These are phyloP conservation scores for Heliconius ethilla DNA, from an alignment of 2,888 invertebrate species.

Conservation along the genomic window DNA sequence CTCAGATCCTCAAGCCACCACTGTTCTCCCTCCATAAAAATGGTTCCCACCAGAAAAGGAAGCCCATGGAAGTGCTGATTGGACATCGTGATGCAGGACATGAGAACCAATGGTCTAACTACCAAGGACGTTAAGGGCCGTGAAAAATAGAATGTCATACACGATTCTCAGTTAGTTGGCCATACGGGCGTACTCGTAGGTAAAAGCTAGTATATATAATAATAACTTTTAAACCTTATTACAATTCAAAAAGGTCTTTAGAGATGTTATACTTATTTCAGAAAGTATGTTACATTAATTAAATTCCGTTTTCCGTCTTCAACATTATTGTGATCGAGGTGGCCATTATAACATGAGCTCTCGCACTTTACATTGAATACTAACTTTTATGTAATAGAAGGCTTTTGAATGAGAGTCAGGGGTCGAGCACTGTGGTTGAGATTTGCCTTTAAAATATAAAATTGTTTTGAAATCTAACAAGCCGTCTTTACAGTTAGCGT, in stretches of 20 bases:
- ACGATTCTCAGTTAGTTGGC: too few relatives aligned
- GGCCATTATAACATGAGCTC: conserved; percentile 34
- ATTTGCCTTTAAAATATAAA: conserved; percentile 43
- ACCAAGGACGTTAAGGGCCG: too few relatives aligned
- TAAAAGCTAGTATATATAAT: neutral
- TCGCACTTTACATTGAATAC: conserved; percentile 38
- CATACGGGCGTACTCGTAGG: too few relatives aligned
- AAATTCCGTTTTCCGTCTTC: conserved; percentile 42
- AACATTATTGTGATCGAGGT: conserved; percentile 28
- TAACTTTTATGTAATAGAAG: conserved; percentile 30
- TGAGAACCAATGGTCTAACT: too few relatives aligned
- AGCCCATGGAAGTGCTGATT: too few relatives aligned
- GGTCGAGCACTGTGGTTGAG: conserved; percentile 33
- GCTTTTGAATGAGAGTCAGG: conserved; percentile 34
- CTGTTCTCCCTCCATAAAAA: too few relatives aligned
- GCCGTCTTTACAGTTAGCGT: conserved; percentile 32
- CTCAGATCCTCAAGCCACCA: too few relatives aligned
- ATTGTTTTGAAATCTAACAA: conserved; percentile 41
- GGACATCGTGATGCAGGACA: too few relatives aligned
- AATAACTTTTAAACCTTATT: conserved; percentile 11
- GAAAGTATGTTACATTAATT: conserved; percentile 44
- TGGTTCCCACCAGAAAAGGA: too few relatives aligned
- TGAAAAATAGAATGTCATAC: too few relatives aligned
- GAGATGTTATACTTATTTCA: conserved; percentile 21
- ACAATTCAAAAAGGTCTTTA: neutral